Conservation (phyloP, 2,113 vertebrate genomes). For the Phalacrocorax brasilianus region DNA sequence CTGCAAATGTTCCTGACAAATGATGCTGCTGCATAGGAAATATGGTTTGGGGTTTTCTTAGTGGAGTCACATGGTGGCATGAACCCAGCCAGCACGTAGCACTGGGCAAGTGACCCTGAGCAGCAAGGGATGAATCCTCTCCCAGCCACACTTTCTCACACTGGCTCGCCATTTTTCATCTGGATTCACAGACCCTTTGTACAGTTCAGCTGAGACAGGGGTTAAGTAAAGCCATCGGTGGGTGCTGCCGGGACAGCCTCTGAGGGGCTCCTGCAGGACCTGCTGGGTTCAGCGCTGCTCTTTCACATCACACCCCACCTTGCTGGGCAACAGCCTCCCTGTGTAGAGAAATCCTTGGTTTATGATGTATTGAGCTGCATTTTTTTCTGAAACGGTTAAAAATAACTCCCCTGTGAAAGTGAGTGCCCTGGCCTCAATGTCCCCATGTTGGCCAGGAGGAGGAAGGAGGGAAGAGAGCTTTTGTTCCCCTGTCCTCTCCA, state of each 20-base stretch:
- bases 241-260: neutral
- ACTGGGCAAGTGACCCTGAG: neutral
- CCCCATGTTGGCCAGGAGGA: accelerated
- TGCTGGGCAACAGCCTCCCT: neutral
- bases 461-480: neutral
- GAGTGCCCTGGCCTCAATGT: neutral
- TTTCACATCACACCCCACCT: neutral
- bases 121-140: neutral
- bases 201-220: accelerated
- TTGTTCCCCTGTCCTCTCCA: neutral
- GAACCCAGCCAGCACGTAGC: neutral
- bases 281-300: neutral
- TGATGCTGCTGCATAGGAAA: neutral
- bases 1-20: neutral
- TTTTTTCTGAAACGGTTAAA: neutral
- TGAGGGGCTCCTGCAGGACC: accelerated
- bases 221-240: neutral
- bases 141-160: neutral
- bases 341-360: neutral
- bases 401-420: neutral
- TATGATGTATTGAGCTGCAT: neutral
- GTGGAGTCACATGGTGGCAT: neutral
- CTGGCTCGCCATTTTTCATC: accelerated
- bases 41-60: neutral
- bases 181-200: neutral